Conservation (phyloP, 2,888 invertebrate genomes). For the Argyresthia goedartella region DNA sequence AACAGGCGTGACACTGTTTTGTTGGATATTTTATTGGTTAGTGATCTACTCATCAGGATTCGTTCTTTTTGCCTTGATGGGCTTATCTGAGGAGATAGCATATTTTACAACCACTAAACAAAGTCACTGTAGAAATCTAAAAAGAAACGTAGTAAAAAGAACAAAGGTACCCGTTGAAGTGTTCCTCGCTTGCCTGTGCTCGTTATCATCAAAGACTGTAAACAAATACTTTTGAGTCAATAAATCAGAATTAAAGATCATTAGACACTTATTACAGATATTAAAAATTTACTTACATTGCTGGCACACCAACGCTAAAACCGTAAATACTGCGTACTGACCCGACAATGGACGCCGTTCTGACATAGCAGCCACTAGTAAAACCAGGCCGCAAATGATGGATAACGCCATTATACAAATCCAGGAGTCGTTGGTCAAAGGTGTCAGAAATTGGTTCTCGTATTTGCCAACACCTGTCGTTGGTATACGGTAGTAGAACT, state of each 20-base stretch:
- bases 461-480: slow-evolving; percentile 41
- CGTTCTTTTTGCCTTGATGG: no score
- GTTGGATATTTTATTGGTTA: no score
- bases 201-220: slow-evolving; percentile 44
- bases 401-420: slow-evolving; percentile 30
- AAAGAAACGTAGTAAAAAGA: no score
- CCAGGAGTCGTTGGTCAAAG: slow-evolving; percentile 50
- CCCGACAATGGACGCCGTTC: slow-evolving; percentile 33
- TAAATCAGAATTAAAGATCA: not conserved
- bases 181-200: slow-evolving; percentile 17
- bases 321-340: slow-evolving; percentile 46
- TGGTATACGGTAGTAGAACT: slow-evolving; percentile 45
- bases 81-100: no score
- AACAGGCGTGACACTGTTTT: no score
- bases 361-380: slow-evolving; percentile 34
- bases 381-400: slow-evolving; percentile 30
- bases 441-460: slow-evolving; percentile 58
- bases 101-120: no score
- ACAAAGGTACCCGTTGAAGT: slow-evolving; percentile 29
- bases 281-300: slow-evolving; percentile 35
- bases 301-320: slow-evolving; percentile 48
- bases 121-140: no score
- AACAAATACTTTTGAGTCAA: slow-evolving; percentile 7
- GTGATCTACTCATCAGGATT: no score
- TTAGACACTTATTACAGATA: not conserved